Evolutionary conservation across 2,888 invertebrate species (phyloP).

Genomic region (Orchesellides sinensis): DNA sequence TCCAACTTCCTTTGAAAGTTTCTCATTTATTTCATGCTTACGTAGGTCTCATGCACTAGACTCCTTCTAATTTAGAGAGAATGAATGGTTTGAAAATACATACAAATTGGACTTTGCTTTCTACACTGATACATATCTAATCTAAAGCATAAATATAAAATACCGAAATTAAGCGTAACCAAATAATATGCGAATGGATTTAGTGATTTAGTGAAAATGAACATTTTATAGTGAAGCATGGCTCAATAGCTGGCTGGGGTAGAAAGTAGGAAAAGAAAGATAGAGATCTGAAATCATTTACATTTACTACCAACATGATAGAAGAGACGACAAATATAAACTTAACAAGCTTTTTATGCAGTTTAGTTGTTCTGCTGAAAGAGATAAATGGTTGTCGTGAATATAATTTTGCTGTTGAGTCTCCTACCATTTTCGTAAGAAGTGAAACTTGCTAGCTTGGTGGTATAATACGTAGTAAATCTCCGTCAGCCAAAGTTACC

Average conservation of each 20-base stretch:
- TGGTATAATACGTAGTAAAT: constrained; percentile 24
- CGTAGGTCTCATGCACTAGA: not conserved
- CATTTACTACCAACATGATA: not conserved
- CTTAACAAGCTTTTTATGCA: constrained; percentile 28
- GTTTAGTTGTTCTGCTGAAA: constrained; percentile 1
- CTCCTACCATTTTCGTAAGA: not conserved
- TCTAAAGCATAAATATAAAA: constrained; percentile 39
- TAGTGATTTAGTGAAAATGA: too few relatives aligned
- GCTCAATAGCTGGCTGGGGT: not conserved
- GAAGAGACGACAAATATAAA: not conserved
- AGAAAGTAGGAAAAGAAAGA: not conserved
- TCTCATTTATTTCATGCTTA: not conserved
- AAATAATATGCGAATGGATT: too few relatives aligned
- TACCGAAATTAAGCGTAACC: constrained; percentile 16
- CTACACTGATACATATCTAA: constrained; percentile 18
- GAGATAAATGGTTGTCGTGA: constrained; percentile 13
- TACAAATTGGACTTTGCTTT: not conserved
- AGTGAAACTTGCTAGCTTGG: not conserved
- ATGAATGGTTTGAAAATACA: not conserved
- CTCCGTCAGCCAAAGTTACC: constrained; percentile 18
- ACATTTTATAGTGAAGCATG: not conserved
- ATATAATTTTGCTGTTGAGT: not conserved
- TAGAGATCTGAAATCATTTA: constrained; percentile 13
- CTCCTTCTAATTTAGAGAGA: not conserved
- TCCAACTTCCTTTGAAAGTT: too few relatives aligned